These are phyloP conservation scores for Brachionus koreanus DNA, from an alignment of 1,140 invertebrate genomes.

Conservation along the genomic window DNA sequence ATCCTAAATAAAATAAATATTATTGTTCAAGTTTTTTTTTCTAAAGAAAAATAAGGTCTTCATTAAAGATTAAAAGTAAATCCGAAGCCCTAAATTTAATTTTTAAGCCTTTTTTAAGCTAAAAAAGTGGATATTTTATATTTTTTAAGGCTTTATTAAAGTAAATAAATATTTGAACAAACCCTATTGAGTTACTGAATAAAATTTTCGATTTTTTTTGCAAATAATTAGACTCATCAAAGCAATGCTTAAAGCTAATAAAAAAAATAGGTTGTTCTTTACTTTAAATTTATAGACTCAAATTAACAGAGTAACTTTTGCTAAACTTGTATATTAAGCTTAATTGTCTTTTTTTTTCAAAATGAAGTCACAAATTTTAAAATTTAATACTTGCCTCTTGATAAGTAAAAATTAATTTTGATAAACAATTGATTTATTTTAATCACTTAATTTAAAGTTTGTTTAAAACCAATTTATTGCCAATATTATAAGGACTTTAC, in stretches of 20 bases:
- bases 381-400: not conserved
- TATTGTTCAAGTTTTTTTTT: no score
- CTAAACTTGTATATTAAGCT: not conserved
- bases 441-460: not conserved
- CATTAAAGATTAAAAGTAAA: no score
- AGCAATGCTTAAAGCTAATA: not conserved
- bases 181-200: not conserved
- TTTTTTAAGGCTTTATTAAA: no score
- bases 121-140: no score
- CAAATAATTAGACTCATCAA: not conserved
- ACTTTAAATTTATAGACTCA: not conserved
- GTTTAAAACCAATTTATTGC: not conserved
- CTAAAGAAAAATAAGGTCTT: no score
- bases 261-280: not conserved
- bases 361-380: not conserved
- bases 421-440: not conserved
- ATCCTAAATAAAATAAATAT: no score
- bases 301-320: not conserved
- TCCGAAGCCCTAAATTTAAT: no score
- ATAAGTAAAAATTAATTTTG: not conserved
- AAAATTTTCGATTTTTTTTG: not conserved
- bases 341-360: not conserved
- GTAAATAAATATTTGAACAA: no score
- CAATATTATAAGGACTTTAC: constrained; percentile 35
- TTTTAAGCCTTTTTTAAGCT: no score